Percentiles rank a stretch among this genome's conserved stretches.
phyloP scores from a whole-genome alignment of 2,888 invertebrate species.

The Brassicogethes aeneus region DNA sequence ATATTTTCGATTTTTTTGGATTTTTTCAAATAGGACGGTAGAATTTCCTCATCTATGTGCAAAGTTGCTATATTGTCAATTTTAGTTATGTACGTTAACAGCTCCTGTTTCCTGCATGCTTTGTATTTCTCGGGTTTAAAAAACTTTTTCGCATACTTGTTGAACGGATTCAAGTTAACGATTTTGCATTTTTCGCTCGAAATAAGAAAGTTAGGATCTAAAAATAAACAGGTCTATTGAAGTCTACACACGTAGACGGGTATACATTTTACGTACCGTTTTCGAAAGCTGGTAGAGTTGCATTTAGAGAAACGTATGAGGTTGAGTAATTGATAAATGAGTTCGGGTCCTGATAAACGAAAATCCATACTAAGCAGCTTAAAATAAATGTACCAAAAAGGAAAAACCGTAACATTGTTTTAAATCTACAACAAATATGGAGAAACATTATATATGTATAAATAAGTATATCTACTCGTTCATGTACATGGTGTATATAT shows the following conservation, averaged over 20 bases:
- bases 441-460: too few species aligned
- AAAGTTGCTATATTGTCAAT: conserved; percentile 30
- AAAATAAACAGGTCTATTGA: too few species aligned
- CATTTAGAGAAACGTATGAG: too few species aligned
- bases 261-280: too few species aligned
- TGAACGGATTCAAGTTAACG: conserved; percentile 51
- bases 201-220: conserved; percentile 41
- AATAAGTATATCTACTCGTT: too few species aligned
- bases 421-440: neutral
- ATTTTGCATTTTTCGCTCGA: conserved; percentile 56
- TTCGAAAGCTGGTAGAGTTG: too few species aligned
- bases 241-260: too few species aligned
- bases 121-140: conserved; percentile 47
- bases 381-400: neutral
- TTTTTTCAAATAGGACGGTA: conserved; percentile 27
- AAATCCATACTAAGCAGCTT: neutral
- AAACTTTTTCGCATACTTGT: conserved; percentile 44
- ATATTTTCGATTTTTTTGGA: conserved; percentile 8
- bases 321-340: neutral
- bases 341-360: neutral
- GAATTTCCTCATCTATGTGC: conserved; percentile 28
- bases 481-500: too few species aligned
- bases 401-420: neutral
- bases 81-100: conserved; percentile 33
- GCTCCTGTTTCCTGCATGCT: conserved; percentile 41